Evolutionary conservation across 2,113 vertebrate genomes (phyloP), one percentile per base, ranked within the genome.

Genomic region (Pseudopipra pipra): DNA sequence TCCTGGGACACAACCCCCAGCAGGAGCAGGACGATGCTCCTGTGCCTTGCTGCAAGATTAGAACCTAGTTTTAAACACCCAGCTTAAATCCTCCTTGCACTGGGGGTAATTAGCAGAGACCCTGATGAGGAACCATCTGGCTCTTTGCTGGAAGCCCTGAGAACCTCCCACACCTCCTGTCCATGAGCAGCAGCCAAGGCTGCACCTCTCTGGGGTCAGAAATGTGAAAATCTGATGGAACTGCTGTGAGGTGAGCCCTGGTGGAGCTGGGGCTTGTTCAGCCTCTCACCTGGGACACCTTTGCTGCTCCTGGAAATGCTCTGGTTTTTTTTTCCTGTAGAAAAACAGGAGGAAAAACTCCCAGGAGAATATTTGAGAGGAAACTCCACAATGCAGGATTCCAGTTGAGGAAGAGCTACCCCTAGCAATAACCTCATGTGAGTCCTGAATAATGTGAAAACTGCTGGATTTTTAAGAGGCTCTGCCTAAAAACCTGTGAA

Each of bases 201-300:
- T 51, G 37, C 28, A 10, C 14, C 71, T 72, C 30, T 14, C 41
- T 1, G 0, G 3, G 9, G 7, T 24, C 17, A 33, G 44, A 39
- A 33, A 16, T 11, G n/a, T 4, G 46, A 14, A 39, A 85, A 25
- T 46, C 16, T 2, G 12, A 1, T 20, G 4, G 0, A 4, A 8
- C 3, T 4, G n/a, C 44, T 75, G 43, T 31, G 61, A 33, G 14
- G 6, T 24, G 59, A 47, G 54, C 76, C 27, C 54, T 52, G 22
- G 1, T 39, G 35, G 5, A 28, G 39, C 6, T 8, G 11, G 28
- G 37, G 39, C 10, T 46, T 49, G 4, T 6, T 16, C 9, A 75
- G 35, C 65, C 11, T 46, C 77, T 66, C 54, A 10, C 5, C 20
- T 2, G 27, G 73, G 59, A 62, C 17, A 5, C 2, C 28, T 41